Evolutionary conservation across 2,113 vertebrate genomes (phyloP).

Genomic region (Papio anubis): DNA sequence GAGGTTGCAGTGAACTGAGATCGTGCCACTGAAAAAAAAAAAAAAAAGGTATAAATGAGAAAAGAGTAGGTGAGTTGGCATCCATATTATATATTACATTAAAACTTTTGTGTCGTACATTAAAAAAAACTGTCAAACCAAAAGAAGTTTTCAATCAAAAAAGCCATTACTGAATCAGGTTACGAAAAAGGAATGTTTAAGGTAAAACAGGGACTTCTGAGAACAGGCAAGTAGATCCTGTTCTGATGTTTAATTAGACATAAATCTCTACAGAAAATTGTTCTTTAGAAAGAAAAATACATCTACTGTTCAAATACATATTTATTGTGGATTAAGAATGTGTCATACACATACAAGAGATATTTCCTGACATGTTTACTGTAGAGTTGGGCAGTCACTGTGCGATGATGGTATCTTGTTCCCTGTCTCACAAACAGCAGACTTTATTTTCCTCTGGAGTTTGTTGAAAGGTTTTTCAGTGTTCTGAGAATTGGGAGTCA

Average conservation of each 20-base stretch:
- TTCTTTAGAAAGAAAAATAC: not conserved
- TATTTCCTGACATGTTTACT: not conserved
- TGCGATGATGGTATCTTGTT: not conserved
- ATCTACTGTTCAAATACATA: not conserved
- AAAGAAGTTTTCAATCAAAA: not conserved
- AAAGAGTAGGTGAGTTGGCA: not conserved
- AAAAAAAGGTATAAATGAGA: not conserved
- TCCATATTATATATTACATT: not conserved
- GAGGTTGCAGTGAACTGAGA: no score
- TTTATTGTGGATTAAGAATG: not conserved
- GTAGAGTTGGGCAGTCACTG: not conserved
- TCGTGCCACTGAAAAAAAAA: no score
- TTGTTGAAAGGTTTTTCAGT: constrained; percentile 50
- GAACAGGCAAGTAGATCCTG: not conserved
- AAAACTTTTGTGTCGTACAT: not conserved
- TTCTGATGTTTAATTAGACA: not conserved
- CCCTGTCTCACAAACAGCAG: not conserved
- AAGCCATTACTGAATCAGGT: not conserved
- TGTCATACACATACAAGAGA: not conserved
- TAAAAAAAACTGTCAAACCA: constrained; percentile 6
- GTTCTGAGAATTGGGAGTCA: constrained; percentile 54
- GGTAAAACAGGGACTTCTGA: not conserved
- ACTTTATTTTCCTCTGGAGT: constrained; percentile 20
- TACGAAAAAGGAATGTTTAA: not conserved
- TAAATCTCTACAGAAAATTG: not conserved